phyloP scores from a whole-genome alignment of 2,888 invertebrate genomes.

The Ormyrus thymus region DNA sequence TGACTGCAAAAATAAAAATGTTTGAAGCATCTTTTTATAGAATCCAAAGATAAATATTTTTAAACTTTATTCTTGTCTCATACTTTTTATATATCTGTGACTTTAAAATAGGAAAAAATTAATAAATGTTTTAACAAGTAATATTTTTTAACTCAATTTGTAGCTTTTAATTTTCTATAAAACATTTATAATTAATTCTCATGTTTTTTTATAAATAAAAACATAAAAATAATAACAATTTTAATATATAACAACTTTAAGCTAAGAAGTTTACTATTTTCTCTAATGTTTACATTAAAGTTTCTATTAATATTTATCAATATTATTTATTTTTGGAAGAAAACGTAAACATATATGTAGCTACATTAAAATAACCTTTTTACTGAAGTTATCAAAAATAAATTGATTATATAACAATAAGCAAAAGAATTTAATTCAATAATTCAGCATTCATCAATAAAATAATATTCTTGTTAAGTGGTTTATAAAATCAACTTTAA shows the following conservation, averaged over 20 bases:
- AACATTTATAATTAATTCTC: too few species aligned
- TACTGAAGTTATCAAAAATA: slow-evolving; percentile 5
- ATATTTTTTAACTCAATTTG: background rate
- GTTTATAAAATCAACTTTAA: too few species aligned
- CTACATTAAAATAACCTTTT: background rate
- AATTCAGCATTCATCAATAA: too few species aligned
- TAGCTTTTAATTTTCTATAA: too few species aligned
- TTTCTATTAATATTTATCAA: background rate
- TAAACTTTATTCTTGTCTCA: background rate
- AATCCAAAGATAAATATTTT: background rate
- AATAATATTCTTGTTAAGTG: too few species aligned
- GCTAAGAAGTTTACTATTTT: too few species aligned
- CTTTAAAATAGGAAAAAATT: background rate
- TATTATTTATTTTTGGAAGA: background rate
- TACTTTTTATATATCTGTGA: background rate
- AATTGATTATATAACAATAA: slow-evolving; percentile 17
- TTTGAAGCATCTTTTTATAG: slow-evolving; percentile 1
- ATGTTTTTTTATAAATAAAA: too few species aligned
- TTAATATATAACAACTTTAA: too few species aligned
- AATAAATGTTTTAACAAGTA: background rate
- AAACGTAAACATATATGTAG: background rate
- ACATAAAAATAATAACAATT: too few species aligned
- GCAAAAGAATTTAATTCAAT: background rate
- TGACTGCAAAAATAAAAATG: slow-evolving; percentile 21
- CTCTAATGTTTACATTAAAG: background rate